Conservation (phyloP, 2,797 vertebrate species). For the Aldrovandia affinis region DNA sequence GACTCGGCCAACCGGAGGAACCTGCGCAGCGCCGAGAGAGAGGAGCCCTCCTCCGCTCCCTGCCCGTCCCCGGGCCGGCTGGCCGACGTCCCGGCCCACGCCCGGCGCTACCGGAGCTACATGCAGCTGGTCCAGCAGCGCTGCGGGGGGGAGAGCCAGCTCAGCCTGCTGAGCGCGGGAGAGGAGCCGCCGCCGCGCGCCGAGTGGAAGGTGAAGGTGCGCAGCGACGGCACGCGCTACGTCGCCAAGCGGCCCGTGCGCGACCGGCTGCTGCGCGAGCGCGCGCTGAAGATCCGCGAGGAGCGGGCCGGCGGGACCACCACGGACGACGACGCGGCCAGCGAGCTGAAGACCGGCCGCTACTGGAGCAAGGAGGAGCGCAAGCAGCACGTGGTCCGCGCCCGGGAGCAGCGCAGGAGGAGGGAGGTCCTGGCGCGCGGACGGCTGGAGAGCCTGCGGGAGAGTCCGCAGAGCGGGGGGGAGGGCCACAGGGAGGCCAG, state of each 20-base stretch:
- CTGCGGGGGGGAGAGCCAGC: constrained; percentile 92
- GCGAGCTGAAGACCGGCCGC: constrained; percentile 96
- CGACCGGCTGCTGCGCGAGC: constrained; percentile 91
- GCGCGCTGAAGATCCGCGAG: constrained; percentile 95
- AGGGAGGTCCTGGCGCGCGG: constrained; percentile 96
- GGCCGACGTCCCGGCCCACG: constrained; percentile 85
- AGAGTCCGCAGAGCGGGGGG: constrained; percentile 87
- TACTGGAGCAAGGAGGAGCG: constrained; percentile 98
- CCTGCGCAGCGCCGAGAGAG: constrained; percentile 53
- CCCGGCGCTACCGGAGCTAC: constrained; percentile 95
- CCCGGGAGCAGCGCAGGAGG: constrained; percentile 89
- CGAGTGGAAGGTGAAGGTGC: constrained; percentile 97
- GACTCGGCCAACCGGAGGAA: constrained; percentile 92
- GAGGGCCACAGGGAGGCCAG: constrained; percentile 88
- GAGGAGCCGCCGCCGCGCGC: constrained; percentile 89
- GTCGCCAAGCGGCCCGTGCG: constrained; percentile 94
- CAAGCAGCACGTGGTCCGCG: constrained; percentile 90
- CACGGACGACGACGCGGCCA: constrained; percentile 92
- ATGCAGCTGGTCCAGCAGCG: constrained; percentile 96
- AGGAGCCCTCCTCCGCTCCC: constrained; percentile 65
- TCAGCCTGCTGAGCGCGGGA: constrained; percentile 87
- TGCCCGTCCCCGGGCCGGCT: constrained; percentile 90
- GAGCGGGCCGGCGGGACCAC: constrained; percentile 89
- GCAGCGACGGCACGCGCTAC: constrained; percentile 92
- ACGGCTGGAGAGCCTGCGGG: constrained; percentile 87